Conservation (phyloP, 2,888 invertebrate species). For the Helobdella robusta region DNA sequence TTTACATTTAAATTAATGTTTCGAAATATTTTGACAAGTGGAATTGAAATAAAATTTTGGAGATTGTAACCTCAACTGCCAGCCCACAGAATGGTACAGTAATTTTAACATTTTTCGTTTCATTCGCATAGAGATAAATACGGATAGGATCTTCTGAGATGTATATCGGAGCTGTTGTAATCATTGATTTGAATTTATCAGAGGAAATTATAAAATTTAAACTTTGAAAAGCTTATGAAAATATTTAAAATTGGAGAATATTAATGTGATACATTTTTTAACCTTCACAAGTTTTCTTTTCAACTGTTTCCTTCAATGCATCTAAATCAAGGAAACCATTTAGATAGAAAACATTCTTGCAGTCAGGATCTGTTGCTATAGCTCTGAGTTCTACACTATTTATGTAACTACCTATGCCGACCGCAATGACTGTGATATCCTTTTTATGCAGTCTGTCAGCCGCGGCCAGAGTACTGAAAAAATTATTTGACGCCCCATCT, state of each 20-base stretch:
- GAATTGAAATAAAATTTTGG: neutral
- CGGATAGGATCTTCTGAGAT: no score
- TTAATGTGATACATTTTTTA: no score
- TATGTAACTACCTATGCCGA: conserved; percentile 8
- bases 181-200: no score
- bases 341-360: neutral
- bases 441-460: neutral
- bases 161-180: no score
- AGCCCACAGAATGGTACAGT: no score
- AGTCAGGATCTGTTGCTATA: conserved; percentile 16
- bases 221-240: no score
- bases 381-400: neutral
- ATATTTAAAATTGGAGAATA: no score
- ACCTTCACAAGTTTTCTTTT: conserved; percentile 17
- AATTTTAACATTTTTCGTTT: no score
- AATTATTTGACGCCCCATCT: conserved; percentile 1
- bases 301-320: neutral
- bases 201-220: no score
- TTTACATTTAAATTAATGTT: neutral
- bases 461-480: neutral
- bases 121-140: no score
- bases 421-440: neutral
- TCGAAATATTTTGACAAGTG: neutral
- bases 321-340: neutral
- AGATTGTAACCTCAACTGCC: no score